phyloP scores from a whole-genome alignment of 2,797 vertebrate species.

The Tokudaia muenninki region DNA sequence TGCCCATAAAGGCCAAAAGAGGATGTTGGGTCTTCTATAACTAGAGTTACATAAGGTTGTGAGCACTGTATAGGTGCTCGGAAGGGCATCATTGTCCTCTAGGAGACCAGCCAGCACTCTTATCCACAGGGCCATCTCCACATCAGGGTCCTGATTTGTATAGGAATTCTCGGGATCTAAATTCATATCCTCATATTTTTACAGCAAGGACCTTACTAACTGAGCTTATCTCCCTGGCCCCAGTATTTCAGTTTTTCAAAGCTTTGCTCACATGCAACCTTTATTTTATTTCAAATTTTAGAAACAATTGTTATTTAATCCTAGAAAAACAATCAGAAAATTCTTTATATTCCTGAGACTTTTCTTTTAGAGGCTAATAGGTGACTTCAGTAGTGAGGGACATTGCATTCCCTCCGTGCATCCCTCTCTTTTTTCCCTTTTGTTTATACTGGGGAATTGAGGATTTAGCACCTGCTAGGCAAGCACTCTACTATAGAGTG shows the following conservation, averaged over 20 bases:
- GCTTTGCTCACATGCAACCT: slow-evolving; percentile 55
- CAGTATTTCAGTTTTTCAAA: slow-evolving; percentile 11
- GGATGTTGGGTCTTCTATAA: neutral
- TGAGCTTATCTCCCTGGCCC: neutral
- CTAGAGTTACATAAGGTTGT: neutral
- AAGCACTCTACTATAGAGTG: neutral
- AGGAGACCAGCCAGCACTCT: neutral
- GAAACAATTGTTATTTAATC: slow-evolving; percentile 67
- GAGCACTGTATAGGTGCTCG: neutral
- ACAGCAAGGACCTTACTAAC: neutral
- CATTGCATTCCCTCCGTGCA: too few species aligned
- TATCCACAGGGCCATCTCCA: neutral
- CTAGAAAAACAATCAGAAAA: slow-evolving; percentile 40
- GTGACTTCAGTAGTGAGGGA: neutral
- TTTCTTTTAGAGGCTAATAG: slow-evolving; percentile 20
- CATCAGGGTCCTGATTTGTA: neutral
- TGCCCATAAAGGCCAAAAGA: neutral
- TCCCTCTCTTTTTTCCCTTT: too few species aligned
- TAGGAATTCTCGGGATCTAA: neutral
- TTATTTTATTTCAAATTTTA: slow-evolving; percentile 68
- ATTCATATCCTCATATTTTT: neutral
- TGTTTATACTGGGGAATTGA: neutral
- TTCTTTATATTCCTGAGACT: neutral
- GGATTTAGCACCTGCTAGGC: neutral
- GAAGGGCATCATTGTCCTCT: neutral